Conservation (phyloP, 1,140 invertebrate species). For the Probaryconus sp. region DNA sequence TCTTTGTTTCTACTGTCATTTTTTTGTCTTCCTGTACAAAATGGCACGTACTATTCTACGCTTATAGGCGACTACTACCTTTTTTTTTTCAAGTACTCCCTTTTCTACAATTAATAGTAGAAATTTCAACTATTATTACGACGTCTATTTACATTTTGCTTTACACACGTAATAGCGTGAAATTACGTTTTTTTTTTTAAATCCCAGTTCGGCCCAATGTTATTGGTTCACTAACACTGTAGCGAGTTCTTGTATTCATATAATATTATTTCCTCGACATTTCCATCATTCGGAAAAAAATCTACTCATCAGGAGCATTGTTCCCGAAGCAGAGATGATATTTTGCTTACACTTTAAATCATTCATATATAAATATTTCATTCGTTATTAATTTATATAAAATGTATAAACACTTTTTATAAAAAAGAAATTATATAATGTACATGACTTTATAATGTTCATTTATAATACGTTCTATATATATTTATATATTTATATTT, state of each 20-base stretch:
- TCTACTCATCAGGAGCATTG: too few relatives aligned
- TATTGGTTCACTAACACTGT: constrained; percentile 62
- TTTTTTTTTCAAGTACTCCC: constrained; percentile 71
- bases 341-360: too few relatives aligned
- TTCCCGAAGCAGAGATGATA: constrained; percentile 13
- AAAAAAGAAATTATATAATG: too few relatives aligned
- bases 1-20: constrained; percentile 57
- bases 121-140: constrained; percentile 59
- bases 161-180: constrained; percentile 59
- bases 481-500: too few relatives aligned
- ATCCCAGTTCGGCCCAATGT: constrained; percentile 65
- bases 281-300: background rate
- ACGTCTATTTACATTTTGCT: constrained; percentile 69
- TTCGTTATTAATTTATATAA: constrained; percentile 21
- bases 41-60: constrained; percentile 76
- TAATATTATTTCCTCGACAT: too few relatives aligned
- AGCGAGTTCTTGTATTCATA: too few relatives aligned
- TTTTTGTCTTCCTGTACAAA: constrained; percentile 70
- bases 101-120: constrained; percentile 61
- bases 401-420: too few relatives aligned
- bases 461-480: too few relatives aligned
- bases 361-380: constrained; percentile 8
- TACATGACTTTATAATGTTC: too few relatives aligned
- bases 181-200: too few relatives aligned
- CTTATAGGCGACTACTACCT: constrained; percentile 57